phyloP scores from a whole-genome alignment of 2,113 vertebrate species.

The Heliornis fulica region DNA sequence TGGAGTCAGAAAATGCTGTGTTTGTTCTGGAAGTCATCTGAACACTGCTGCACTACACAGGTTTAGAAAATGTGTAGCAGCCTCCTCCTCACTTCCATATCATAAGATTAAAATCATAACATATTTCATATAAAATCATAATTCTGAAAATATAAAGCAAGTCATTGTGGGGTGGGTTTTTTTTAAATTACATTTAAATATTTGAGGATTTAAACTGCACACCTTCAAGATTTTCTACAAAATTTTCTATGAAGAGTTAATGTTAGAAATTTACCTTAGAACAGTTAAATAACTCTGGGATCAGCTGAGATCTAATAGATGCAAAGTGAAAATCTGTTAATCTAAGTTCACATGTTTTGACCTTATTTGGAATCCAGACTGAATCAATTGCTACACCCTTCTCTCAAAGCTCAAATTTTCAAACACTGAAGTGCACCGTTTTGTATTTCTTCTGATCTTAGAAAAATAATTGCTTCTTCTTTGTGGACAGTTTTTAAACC shows the following conservation, averaged over 20 bases:
- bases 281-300: background rate
- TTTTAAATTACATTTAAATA: no score
- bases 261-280: background rate
- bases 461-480: background rate
- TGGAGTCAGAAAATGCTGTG: background rate
- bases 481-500: background rate
- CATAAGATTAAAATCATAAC: background rate
- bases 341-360: background rate
- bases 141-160: background rate
- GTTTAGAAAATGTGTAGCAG: background rate
- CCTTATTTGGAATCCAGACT: background rate
- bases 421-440: background rate
- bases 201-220: background rate
- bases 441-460: background rate
- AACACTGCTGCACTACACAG: background rate
- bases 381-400: rapidly evolving
- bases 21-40: background rate
- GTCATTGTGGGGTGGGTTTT: no score
- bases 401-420: background rate
- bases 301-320: background rate
- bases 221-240: background rate
- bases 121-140: background rate
- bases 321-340: background rate
- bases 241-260: background rate
- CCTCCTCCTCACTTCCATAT: background rate